Base-by-base conservation (phyloP, 2,113 vertebrate species). In the Limanda limanda region DNA sequence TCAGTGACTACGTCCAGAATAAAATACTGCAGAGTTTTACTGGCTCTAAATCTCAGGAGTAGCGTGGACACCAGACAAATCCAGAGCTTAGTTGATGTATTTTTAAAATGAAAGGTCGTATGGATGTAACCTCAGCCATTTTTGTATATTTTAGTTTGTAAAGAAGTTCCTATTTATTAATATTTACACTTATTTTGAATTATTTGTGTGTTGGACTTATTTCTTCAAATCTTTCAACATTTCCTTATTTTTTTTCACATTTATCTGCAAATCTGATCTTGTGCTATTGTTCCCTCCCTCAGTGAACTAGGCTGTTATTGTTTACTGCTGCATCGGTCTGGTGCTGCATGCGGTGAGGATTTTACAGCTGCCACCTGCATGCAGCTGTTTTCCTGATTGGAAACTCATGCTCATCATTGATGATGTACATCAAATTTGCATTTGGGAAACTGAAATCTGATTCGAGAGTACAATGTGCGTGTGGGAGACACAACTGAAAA, bases 291-390 rank as follows among this genome's bases (percentile, higher is more conserved):
- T 76, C 59, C 25, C 60, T 48, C 27, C 6, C 56, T 65, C 47
- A 68, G 23, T 68, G 52, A 68, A 75, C 74, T 54, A 40, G 21
- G 62, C 77, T 31, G 31, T 68, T 64, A 59, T 68, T 54, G 24
- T 68, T 76, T 71, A n/a, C 55, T 55, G 31, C 31, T 31, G 31
- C 6, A 6, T 31, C 48, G 71, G 21, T 77, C 56, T 59, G 60
- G 31, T 55, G 48, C 42, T 52, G 25, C 85, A 72, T 69, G 63
- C 72, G 14, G 63, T 2, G 74, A 59, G 11, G 25, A 21, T 76
- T 52, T 65, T 76, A 71, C 68, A 72, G 68, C 48, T 74, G 64
- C 71, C 78, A 62, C 78, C 63, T 72, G 71, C 42, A 54, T 57
- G 42, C 40, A 60, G 77, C 70, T 64, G 62, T 37, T 60, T 45